Evolutionary conservation across 23 tunicate genomes (phyloP).

Genomic region (Ascidia mentula): DNA sequence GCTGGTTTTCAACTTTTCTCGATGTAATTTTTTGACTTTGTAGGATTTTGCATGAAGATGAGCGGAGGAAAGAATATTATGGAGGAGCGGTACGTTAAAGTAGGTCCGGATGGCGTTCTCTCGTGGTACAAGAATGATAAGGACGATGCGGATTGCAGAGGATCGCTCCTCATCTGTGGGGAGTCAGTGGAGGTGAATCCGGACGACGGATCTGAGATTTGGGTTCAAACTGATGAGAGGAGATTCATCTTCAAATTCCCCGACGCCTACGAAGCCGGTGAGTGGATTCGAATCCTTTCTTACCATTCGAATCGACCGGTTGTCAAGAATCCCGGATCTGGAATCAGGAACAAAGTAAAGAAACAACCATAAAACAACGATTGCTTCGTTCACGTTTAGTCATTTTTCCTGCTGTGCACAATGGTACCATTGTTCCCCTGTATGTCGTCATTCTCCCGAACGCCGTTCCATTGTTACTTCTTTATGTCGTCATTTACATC

Average conservation of each 20-base stretch:
- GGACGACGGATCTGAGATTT: not conserved
- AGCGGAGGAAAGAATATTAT: constrained; percentile 41
- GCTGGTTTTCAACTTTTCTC: too few species aligned
- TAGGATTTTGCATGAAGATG: constrained; percentile 32
- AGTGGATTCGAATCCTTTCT: constrained; percentile 13
- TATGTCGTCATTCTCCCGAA: too few species aligned
- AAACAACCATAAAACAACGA: not conserved
- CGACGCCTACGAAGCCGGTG: constrained; percentile 24
- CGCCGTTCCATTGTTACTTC: too few species aligned
- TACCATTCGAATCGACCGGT: constrained; percentile 29
- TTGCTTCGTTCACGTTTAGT: too few species aligned
- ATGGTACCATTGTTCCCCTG: too few species aligned
- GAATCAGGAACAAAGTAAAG: not conserved
- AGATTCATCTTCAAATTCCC: constrained; percentile 25
- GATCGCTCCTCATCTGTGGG: constrained; percentile 35
- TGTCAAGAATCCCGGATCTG: not conserved
- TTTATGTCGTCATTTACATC: too few species aligned
- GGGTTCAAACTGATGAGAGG: constrained; percentile 24
- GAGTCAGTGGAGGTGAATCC: constrained; percentile 9
- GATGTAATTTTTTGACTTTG: not conserved
- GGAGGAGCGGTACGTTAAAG: constrained; percentile 34
- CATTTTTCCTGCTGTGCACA: too few species aligned
- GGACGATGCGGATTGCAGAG: constrained; percentile 19
- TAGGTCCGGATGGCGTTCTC: constrained; percentile 41
- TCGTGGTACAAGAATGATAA: constrained; percentile 40